Conservation (phyloP, 2,113 vertebrate species). For the Galemys pyrenaicus region DNA sequence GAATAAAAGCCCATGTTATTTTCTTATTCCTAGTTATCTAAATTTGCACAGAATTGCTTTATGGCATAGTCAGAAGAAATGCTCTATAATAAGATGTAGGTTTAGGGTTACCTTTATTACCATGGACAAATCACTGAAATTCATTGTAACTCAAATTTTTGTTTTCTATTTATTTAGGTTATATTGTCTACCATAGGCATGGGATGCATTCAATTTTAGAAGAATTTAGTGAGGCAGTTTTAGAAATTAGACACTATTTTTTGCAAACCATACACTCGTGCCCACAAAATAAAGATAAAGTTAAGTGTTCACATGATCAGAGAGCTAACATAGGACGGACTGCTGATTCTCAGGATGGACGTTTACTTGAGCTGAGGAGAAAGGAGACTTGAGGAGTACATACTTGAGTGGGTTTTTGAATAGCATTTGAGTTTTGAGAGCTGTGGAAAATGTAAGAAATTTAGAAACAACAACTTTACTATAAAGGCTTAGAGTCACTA, state of each 20-base stretch:
- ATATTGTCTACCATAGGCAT: not conserved
- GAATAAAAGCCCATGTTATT: not conserved
- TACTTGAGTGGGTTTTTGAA: not conserved
- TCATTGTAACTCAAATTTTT: not conserved
- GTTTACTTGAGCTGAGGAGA: not conserved
- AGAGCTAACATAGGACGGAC: not conserved
- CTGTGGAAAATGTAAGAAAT: not conserved
- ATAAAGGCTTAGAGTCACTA: not conserved
- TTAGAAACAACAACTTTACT: not conserved
- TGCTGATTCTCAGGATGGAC: not conserved
- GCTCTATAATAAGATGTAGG: not conserved
- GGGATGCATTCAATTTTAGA: not conserved
- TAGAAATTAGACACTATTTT: not conserved
- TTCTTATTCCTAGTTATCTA: conserved; percentile 20
- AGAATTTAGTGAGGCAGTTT: not conserved
- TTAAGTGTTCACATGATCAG: not conserved
- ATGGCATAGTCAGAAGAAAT: not conserved
- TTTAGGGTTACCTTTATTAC: not conserved
- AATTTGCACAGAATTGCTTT: not conserved
- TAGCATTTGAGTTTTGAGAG: not conserved
- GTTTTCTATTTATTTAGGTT: not conserved
- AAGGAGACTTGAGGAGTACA: not conserved
- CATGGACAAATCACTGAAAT: not conserved
- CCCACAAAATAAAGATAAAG: not conserved
- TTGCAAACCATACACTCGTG: not conserved